Conservation (phyloP, 2,113 vertebrate species). For the Terrapene triunguis region DNA sequence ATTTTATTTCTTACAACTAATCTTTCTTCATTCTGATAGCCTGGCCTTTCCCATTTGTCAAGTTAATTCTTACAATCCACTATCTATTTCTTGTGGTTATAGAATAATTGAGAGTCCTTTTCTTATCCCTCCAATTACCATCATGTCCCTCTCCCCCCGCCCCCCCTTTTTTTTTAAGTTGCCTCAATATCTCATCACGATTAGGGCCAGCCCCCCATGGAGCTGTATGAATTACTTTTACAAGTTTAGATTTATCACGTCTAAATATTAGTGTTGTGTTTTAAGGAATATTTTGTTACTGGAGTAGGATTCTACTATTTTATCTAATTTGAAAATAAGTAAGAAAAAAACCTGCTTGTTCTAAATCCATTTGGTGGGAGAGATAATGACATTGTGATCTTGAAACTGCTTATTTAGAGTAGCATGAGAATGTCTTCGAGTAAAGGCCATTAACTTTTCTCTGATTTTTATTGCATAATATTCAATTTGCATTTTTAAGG, state of each 20-base stretch:
- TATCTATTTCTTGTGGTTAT: not conserved
- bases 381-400: not conserved
- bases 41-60: constrained; percentile 3
- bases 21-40: not conserved
- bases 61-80: not conserved
- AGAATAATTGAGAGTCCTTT: not conserved
- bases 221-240: not conserved
- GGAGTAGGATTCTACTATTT: not conserved
- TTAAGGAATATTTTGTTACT: constrained; percentile 2
- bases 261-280: not conserved
- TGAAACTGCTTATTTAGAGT: not conserved
- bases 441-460: not conserved
- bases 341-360: not conserved
- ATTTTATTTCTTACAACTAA: not conserved
- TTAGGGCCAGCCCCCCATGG: not conserved
- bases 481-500: not conserved
- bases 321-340: not conserved
- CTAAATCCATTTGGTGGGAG: not conserved
- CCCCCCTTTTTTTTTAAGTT: not conserved
- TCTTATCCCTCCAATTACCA: not conserved
- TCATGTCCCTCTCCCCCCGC: not conserved
- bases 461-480: not conserved
- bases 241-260: not conserved
- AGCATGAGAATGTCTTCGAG: not conserved
- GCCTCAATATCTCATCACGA: no score